phyloP scores from a whole-genome alignment of 2,797 vertebrate species.

The Enteromius argenteus region DNA sequence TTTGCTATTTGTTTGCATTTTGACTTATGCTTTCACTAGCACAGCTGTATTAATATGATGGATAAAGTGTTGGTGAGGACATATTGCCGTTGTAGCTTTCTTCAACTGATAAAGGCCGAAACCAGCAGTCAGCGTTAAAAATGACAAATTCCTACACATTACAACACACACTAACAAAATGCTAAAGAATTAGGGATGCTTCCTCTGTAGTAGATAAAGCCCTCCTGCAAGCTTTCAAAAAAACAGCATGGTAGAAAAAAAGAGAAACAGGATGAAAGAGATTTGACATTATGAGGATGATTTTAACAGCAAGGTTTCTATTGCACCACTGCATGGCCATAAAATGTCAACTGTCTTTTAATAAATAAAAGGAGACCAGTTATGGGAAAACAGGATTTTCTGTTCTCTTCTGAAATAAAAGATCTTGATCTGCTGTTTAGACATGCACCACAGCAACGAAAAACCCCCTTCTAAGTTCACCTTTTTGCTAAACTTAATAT shows the following conservation, averaged over 20 bases:
- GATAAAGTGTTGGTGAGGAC: not conserved
- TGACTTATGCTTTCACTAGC: not conserved
- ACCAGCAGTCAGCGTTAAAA: not conserved
- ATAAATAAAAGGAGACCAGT: constrained; percentile 12
- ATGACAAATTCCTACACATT: not conserved
- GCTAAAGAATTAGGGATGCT: not conserved
- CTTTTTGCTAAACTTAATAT: not conserved
- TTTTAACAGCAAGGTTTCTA: constrained; percentile 31
- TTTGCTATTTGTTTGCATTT: not conserved
- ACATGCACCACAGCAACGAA: not conserved
- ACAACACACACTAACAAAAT: not conserved
- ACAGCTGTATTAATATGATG: not conserved
- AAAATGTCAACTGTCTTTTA: constrained; percentile 35
- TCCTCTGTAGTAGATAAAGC: not conserved
- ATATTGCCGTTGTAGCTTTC: not conserved
- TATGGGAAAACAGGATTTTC: constrained; percentile 14
- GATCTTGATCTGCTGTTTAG: not conserved
- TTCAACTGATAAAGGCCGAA: not conserved
- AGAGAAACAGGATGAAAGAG: not conserved
- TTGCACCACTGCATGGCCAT: not conserved
- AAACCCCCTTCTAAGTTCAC: not conserved
- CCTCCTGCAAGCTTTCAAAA: not conserved
- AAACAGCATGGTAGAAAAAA: not conserved
- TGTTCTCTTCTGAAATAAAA: constrained; percentile 12
- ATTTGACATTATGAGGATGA: not conserved